These are phyloP conservation scores for Trachelipus rathkii DNA, from an alignment of 1,140 invertebrate genomes.

Conservation along the genomic window DNA sequence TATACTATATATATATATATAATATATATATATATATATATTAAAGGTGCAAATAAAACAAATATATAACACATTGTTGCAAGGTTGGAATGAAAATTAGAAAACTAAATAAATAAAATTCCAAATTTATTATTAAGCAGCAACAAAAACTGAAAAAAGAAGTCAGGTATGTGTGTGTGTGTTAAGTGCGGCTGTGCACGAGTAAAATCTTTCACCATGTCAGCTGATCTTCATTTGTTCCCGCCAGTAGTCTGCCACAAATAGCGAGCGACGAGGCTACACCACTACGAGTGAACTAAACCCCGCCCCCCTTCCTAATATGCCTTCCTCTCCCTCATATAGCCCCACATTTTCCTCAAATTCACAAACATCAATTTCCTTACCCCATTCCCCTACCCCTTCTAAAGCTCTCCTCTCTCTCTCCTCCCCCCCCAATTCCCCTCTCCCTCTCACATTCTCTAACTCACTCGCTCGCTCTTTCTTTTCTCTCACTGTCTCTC, in stretches of 20 bases:
- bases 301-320: background rate
- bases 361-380: too few species aligned
- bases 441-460: background rate
- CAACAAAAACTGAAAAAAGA: too few species aligned
- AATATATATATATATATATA: too few species aligned
- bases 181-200: background rate
- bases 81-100: too few species aligned
- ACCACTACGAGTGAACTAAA: background rate
- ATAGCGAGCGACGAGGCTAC: background rate
- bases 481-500: background rate
- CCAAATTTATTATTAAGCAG: too few species aligned
- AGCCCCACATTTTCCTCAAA: too few species aligned
- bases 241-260: background rate
- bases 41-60: too few species aligned
- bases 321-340: background rate
- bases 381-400: too few species aligned
- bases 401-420: background rate
- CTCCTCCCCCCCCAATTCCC: background rate
- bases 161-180: background rate
- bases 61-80: too few species aligned
- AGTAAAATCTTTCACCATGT: background rate
- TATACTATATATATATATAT: too few species aligned
- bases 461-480: too few species aligned
- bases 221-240: conserved; percentile 8
- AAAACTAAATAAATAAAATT: too few species aligned